Percentiles rank a stretch among this genome's conserved stretches.
Conservation (phyloP, 30 jellyfish, hydroid and myxozoan species). For the Chrysaora quinquecirrha region DNA sequence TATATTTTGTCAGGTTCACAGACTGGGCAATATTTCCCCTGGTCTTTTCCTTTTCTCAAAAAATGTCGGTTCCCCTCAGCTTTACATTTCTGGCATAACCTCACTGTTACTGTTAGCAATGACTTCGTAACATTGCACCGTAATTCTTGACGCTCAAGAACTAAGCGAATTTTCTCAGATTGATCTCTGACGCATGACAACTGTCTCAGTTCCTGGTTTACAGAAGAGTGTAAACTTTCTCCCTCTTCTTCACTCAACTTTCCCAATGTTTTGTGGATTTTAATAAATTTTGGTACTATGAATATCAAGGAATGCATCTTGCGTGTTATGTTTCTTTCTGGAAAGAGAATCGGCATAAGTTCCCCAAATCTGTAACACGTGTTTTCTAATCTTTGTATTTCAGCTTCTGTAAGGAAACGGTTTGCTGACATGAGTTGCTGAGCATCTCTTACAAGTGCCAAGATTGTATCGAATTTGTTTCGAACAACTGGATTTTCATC, state of each 20-base stretch:
- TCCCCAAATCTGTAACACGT: not conserved
- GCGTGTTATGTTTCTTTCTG: not conserved
- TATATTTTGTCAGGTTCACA: not conserved
- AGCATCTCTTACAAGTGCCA: not conserved
- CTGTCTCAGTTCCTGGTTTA: slow-evolving; percentile 13
- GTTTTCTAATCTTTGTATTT: no score
- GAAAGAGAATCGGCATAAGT: not conserved
- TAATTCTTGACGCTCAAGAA: slow-evolving; percentile 1
- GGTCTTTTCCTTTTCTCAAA: not conserved
- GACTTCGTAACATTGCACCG: no score
- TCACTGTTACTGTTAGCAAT: not conserved
- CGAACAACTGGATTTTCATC: not conserved
- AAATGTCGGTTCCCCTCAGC: not conserved
- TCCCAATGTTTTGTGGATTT: no score
- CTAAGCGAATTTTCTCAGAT: not conserved
- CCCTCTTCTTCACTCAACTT: no score
- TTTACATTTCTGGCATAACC: not conserved
- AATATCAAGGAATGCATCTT: not conserved
- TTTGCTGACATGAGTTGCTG: not conserved
- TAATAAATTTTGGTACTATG: no score
- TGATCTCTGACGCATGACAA: slow-evolving; percentile 11
- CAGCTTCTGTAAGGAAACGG: not conserved
- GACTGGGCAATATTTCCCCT: not conserved
- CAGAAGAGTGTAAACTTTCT: no score
- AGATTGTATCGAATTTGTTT: no score